Conservation (phyloP, 2,888 invertebrate genomes). For the Patella caerulea region DNA sequence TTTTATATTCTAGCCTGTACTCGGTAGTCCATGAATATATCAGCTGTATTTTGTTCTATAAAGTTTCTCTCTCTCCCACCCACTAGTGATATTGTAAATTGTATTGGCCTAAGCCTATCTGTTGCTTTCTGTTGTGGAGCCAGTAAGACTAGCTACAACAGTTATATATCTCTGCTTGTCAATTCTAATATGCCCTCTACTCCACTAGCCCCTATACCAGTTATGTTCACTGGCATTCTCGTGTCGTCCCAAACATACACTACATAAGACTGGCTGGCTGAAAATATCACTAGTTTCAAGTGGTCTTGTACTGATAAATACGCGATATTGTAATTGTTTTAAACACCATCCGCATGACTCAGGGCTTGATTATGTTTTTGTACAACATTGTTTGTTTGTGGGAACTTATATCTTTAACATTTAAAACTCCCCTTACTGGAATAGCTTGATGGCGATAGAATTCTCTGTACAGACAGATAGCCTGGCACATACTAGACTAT, state of each 20-base stretch:
- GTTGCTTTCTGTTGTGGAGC: slow-evolving; percentile 5
- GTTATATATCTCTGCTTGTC: slow-evolving; percentile 5
- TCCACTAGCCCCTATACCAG: background rate
- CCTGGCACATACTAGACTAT: background rate
- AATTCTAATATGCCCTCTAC: slow-evolving; percentile 3
- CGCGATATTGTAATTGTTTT: slow-evolving; percentile 3
- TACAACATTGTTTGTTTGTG: slow-evolving; percentile 2
- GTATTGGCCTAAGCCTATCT: slow-evolving; percentile 4
- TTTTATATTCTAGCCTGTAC: too few relatives aligned
- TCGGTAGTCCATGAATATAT: too few relatives aligned
- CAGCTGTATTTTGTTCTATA: too few relatives aligned
- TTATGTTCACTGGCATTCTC: background rate
- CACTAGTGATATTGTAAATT: background rate
- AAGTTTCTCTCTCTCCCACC: too few relatives aligned
- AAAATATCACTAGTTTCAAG: background rate
- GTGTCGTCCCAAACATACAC: background rate
- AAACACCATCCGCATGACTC: slow-evolving; percentile 7
- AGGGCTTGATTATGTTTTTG: background rate
- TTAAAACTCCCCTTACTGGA: background rate
- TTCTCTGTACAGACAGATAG: background rate
- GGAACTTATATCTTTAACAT: slow-evolving; percentile 2
- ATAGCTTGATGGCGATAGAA: background rate
- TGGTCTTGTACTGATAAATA: background rate
- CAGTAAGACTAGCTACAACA: slow-evolving; percentile 7
- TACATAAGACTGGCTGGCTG: too few relatives aligned